phyloP scores from a whole-genome alignment of 64 coral and sea anemone species.

The Montipora sp. region DNA sequence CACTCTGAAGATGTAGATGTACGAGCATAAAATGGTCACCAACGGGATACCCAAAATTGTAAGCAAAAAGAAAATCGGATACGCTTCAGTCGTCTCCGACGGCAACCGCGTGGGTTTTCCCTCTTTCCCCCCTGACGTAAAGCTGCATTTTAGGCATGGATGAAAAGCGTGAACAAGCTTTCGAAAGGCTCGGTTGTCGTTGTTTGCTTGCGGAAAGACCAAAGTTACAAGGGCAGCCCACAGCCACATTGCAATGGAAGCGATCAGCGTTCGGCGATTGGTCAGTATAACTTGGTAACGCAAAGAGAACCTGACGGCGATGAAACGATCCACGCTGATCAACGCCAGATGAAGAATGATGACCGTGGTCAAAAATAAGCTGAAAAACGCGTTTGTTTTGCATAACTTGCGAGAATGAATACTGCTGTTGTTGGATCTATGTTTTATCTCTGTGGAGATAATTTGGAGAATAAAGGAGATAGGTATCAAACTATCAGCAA shows the following conservation, averaged over 20 bases:
- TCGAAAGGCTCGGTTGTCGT: too few species aligned
- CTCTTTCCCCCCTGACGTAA: neutral
- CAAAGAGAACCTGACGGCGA: neutral
- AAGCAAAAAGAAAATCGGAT: neutral
- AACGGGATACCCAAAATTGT: neutral
- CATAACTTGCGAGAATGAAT: neutral
- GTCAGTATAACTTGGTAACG: neutral
- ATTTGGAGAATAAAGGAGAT: too few species aligned
- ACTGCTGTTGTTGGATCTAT: neutral
- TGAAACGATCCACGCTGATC: conserved; percentile 20
- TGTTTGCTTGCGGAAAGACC: neutral
- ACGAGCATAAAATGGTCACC: neutral
- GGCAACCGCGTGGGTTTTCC: too few species aligned
- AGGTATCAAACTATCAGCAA: too few species aligned
- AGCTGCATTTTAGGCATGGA: too few species aligned
- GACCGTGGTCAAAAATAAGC: neutral
- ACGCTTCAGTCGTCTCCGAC: too few species aligned
- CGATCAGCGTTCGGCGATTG: conserved; percentile 3
- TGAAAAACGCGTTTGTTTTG: neutral
- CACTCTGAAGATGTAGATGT: neutral
- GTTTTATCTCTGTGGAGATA: too few species aligned
- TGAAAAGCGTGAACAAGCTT: neutral
- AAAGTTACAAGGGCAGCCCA: neutral
- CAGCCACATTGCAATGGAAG: neutral
- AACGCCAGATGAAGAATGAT: conserved; percentile 21